Evolutionary conservation across 2,797 vertebrate genomes (phyloP), one percentile per base, ranked within the genome.

Genomic region (Spea hammondii): DNA sequence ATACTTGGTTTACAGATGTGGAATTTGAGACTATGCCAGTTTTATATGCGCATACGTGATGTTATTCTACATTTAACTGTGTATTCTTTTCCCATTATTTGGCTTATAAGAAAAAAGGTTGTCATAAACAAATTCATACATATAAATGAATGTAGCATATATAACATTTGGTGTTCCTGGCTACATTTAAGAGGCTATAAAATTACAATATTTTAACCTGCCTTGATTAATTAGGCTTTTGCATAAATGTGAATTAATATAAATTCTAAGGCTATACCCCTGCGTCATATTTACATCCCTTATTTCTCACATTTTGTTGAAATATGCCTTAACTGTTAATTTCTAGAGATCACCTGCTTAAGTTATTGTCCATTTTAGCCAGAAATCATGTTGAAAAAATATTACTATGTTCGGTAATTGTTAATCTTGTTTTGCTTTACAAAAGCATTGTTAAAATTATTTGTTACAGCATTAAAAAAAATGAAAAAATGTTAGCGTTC

Each of bases 261-360:
- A 89, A 91, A 90, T 90, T 89, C 77, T 84, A 84, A 83, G 79
- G 84, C 84, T 87, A 76, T 69, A 85, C 80, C 88, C 89, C 85
- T 82, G 59, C 84, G 83, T 83, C 80, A 54, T 83, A 87, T 88
- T 86, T 83, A 88, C 85, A 67, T 72, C 72, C 32, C 65, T 82
- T 86, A 86, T 87, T 82, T 82, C 67, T 5, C 70, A 82, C 64
- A 51, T 71, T 88, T 85, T 83, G 57, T 85, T 74, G 65, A 83
- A 82, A 81, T 82, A 84, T 80, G 87, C 87, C 48, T 80, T 65
- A 82, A 76, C 84, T 88, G 87, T 79, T 77, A 84, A 85, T 88
- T 79, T 59, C 65, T 83, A 51, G 48, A 78, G 53, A 68, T 78
- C 78, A 74, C 48, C 77, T 84, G 74, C 70, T 83, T 84, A 88